Evolutionary conservation across 2,797 vertebrate species (phyloP).

Genomic region (Gymnoscopelus microlampas): DNA sequence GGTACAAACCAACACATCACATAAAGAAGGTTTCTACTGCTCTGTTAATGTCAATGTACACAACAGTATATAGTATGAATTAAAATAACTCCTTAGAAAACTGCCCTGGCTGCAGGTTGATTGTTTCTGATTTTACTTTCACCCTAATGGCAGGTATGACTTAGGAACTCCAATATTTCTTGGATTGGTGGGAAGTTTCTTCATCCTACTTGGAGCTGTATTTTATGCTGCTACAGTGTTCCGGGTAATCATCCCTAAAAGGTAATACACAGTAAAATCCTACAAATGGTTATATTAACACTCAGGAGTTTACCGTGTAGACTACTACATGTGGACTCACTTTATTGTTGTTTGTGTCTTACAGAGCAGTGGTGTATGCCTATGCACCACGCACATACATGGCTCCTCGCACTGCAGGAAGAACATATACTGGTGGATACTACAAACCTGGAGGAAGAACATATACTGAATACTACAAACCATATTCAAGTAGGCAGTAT

Average conservation of each 20-base stretch:
- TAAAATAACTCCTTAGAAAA: too few relatives aligned
- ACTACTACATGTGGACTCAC: background rate
- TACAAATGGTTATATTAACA: background rate
- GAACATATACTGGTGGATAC: slow-evolving; percentile 24
- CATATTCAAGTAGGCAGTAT: slow-evolving; percentile 45
- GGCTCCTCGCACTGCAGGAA: slow-evolving; percentile 52
- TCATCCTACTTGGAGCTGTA: slow-evolving; percentile 70
- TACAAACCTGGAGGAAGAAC: slow-evolving; percentile 1
- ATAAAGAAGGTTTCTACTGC: too few relatives aligned
- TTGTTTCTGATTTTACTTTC: background rate
- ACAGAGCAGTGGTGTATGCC: slow-evolving; percentile 44
- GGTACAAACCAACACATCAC: too few relatives aligned
- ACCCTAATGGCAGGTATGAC: slow-evolving; percentile 68
- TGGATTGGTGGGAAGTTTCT: slow-evolving; percentile 73
- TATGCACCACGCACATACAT: slow-evolving; percentile 57
- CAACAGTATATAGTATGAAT: too few relatives aligned
- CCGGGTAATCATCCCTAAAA: slow-evolving; percentile 52
- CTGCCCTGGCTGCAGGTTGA: background rate
- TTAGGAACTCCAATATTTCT: slow-evolving; percentile 77
- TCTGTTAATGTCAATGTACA: too few relatives aligned
- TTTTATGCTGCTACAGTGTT: slow-evolving; percentile 73
- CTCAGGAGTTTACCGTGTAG: too few relatives aligned
- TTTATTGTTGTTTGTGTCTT: slow-evolving; percentile 10
- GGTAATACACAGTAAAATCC: slow-evolving; percentile 53
- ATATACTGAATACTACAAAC: slow-evolving; percentile 67